Conservation (phyloP, 1,140 invertebrate genomes). For the Neodiprion virginianus region DNA sequence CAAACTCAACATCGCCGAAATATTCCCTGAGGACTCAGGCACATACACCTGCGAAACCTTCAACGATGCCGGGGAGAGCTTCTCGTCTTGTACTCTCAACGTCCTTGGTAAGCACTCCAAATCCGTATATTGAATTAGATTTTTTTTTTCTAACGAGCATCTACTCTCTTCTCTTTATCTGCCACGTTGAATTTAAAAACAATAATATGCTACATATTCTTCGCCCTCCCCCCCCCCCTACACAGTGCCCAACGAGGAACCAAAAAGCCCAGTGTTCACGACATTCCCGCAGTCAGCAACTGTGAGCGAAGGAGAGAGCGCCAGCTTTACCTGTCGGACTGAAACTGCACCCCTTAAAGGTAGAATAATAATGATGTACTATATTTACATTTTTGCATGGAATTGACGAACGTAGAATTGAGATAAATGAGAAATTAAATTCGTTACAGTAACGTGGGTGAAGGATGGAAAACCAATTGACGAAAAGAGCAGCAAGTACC, state of each 20-base stretch:
- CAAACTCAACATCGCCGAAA: slow-evolving; percentile 89
- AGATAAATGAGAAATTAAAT: slow-evolving; percentile 23
- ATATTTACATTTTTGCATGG: neutral
- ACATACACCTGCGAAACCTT: slow-evolving; percentile 97
- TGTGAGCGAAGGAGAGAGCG: slow-evolving; percentile 80
- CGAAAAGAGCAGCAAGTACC: slow-evolving; percentile 76
- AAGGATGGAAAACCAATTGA: slow-evolving; percentile 90
- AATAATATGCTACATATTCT: slow-evolving; percentile 4
- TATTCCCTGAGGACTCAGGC: slow-evolving; percentile 93
- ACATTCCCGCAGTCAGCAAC: slow-evolving; percentile 91
- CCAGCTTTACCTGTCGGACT: slow-evolving; percentile 81
- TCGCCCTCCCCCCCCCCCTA: slow-evolving; percentile 12
- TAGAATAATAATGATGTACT: slow-evolving; percentile 42
- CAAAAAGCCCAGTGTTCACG: slow-evolving; percentile 82
- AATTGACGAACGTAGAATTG: neutral
- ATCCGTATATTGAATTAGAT: neutral
- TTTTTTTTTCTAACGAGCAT: neutral
- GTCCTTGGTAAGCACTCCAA: slow-evolving; percentile 68
- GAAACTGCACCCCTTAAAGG: slow-evolving; percentile 73
- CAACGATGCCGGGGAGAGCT: slow-evolving; percentile 92
- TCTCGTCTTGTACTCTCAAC: slow-evolving; percentile 87
- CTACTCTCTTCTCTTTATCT: slow-evolving; percentile 4
- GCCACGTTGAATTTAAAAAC: no score
- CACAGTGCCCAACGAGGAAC: slow-evolving; percentile 84
- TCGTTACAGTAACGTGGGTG: slow-evolving; percentile 75